Evolutionary conservation across 1,140 invertebrate species (phyloP).

Genomic region (Nasonia vitripennis): DNA sequence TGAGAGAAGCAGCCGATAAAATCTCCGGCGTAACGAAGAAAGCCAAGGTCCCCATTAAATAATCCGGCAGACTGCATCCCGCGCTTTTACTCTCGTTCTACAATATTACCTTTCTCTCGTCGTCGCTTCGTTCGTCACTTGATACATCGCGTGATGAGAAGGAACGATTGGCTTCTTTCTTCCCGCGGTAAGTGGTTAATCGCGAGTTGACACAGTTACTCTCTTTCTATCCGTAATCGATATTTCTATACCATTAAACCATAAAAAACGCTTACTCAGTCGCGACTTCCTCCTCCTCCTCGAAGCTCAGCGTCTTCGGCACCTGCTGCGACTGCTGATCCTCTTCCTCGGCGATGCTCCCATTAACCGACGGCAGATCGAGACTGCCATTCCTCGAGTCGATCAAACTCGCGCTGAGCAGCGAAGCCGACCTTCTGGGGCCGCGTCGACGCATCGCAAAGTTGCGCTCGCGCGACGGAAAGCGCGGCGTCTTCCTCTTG

Average conservation of each 20-base stretch:
- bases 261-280: background rate
- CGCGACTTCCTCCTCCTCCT: background rate
- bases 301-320: constrained; percentile 14
- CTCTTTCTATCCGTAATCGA: no score
- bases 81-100: background rate
- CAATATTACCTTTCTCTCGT: background rate
- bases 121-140: background rate
- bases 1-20: constrained; percentile 11
- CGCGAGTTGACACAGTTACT: no score
- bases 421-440: constrained; percentile 55
- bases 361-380: constrained; percentile 51
- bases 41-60: constrained; percentile 29
- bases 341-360: constrained; percentile 52
- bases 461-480: constrained; percentile 81
- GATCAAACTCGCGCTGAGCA: constrained; percentile 31
- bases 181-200: no score
- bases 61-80: background rate
- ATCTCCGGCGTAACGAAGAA: constrained; percentile 17
- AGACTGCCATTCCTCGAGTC: constrained; percentile 32
- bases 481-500: constrained; percentile 72
- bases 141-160: background rate
- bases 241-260: background rate
- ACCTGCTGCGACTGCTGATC: constrained; percentile 50
- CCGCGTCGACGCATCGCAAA: constrained; percentile 77
- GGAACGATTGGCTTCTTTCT: no score